Evolutionary conservation across 2,113 vertebrate species (phyloP), one percentile per base, ranked within the genome.

Genomic region (Actenoides hombroni): DNA sequence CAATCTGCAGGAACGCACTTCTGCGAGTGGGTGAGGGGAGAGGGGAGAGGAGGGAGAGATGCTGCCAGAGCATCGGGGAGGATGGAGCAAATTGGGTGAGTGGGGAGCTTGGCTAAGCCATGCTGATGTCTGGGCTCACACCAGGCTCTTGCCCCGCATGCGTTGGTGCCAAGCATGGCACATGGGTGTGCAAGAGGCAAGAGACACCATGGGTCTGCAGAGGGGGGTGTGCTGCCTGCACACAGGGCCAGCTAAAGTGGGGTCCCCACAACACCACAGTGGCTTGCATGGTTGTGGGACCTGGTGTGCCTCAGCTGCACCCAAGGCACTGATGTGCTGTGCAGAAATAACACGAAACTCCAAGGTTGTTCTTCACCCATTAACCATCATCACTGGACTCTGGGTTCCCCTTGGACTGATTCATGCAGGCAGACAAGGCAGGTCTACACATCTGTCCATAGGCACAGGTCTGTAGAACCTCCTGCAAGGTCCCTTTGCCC

Each of bases 381-480:
- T 33, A 16, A 25, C 12, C 33, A 7, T 3, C 57, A 46, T 61
- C n/a, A 12, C 57, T 71, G 37, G 23, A 40, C 29, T 56, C 65
- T 5, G 2, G 5, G 26, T 31, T 86, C 35, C 44, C 42, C 51
- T 57, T n/a, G 92, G 56, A 24, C 13, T 1, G 2, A 4, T 9
- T 26, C 25, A 6, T 11, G 23, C 44, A 13, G 49, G 71, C 84
- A 44, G 44, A 54, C 33, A 8, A 18, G 49, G 39, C 76, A 75
- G 51, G 18, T 29, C 54, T 19, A 2, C 28, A 0, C 2, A 0
- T 40, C 20, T 53, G 33, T 9, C 77, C 5, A 0, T 9, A 23
- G 60, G 26, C 48, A 2, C 28, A 0, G 1, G 0, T 42, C 20
- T 48, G 0, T 8, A 24, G 61, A 25, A 18, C 9, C 44, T 31